phyloP scores from a whole-genome alignment of 2,888 invertebrate genomes.

The Eurois occulta region DNA sequence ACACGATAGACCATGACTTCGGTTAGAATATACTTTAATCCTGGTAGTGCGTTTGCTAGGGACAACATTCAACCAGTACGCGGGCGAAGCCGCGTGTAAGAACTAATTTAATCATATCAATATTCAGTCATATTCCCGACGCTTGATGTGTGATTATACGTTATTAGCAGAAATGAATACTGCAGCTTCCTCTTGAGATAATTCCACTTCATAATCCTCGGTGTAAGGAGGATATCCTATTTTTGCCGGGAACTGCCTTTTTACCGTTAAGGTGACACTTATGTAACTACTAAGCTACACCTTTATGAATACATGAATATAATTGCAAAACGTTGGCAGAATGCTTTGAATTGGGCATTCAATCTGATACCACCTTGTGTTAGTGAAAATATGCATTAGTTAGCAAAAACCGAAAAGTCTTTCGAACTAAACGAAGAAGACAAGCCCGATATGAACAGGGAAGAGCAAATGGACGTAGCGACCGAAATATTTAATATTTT shows the following conservation, averaged over 20 bases:
- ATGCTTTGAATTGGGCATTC: neutral
- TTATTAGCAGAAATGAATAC: neutral
- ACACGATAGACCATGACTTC: neutral
- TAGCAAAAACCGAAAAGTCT: too few species aligned
- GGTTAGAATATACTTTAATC: neutral
- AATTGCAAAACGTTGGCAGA: neutral
- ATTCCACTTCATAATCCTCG: neutral
- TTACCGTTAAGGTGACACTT: neutral
- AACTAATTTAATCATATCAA: too few species aligned
- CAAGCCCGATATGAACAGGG: neutral
- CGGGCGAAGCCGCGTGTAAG: too few species aligned
- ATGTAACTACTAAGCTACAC: neutral
- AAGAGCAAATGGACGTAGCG: neutral
- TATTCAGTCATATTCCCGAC: neutral
- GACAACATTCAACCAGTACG: too few species aligned
- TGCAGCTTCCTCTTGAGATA: neutral
- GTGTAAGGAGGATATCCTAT: neutral
- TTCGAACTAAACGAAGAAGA: too few species aligned
- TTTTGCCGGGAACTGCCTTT: neutral
- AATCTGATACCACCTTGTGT: neutral
- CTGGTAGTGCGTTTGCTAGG: too few species aligned
- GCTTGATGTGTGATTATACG: neutral
- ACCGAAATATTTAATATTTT: neutral
- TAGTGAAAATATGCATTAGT: too few species aligned
- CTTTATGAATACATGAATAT: neutral